Evolutionary conservation across 2,888 invertebrate species (phyloP), one percentile per base, ranked within the genome.

Genomic region (Spodoptera picta): DNA sequence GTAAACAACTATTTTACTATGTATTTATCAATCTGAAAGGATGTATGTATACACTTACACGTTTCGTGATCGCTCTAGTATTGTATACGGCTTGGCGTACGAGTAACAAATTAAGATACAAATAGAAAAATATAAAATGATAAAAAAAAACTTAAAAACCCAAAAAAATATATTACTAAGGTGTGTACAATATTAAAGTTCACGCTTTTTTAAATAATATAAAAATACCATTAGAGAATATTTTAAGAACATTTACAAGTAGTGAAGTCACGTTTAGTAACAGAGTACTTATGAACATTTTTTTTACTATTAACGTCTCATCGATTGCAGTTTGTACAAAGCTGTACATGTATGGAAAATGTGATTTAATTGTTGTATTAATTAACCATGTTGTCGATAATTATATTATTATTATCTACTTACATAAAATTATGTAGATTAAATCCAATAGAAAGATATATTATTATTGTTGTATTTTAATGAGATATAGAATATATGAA

Each of bases 281-380:
- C 89, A 84, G 87, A 90, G 91, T 93, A 93, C 92, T 92, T 93
- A 93, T 87, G 83, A 86, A 83, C 82, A 81, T 82, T 82, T 85
- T 84, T 86, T 84, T 81, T 82, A 83, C 69, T 80, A 80, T 80
- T 84, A 83, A 83, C 69, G 71, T 84, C 83, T 87, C 88, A 86
- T 86, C 87, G 80, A 84, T 84, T 88, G 84, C 87, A 85, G 83
- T 87, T 87, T 82, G 79, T 85, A 83, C 78, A 79, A 83, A 87
- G 81, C 83, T 84, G 92, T 90, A 90, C 90, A 85, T 85, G 83
- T 89, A 90, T 87, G 87, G 75, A 87, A 87, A 92, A 89, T 94
- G 93, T 94, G 94, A 94, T 94, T 92, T 89, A 87, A 92, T 93
- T 93, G 92, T 94, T 94, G 91, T 93, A 93, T 91, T 79, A 89